Percentiles rank a stretch among this genome's conserved stretches.
phyloP scores from a whole-genome alignment of 2,797 vertebrate species.

The Neoniphon sammara region DNA sequence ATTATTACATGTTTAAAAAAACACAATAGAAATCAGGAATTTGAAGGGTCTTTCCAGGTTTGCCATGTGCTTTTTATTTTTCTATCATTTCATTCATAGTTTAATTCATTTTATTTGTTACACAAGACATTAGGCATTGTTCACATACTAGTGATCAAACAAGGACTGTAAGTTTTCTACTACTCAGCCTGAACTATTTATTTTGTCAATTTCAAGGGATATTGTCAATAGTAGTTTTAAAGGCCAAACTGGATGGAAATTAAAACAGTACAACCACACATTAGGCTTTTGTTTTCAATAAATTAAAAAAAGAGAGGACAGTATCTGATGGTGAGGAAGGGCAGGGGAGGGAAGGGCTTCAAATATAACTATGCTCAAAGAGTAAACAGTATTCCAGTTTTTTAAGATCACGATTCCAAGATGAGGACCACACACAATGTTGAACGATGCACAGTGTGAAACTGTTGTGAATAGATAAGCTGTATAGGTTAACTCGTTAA shows the following conservation, averaged over 20 bases:
- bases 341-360: constrained; percentile 29
- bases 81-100: constrained; percentile 86
- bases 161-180: constrained; percentile 85
- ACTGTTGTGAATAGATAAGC: constrained; percentile 33
- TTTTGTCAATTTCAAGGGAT: constrained; percentile 81
- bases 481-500: constrained; percentile 14
- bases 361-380: constrained; percentile 61
- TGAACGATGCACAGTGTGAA: constrained; percentile 49
- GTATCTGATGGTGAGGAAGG: constrained; percentile 55
- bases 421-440: constrained; percentile 60
- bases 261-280: constrained; percentile 82
- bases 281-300: constrained; percentile 76
- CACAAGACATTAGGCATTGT: constrained; percentile 87
- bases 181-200: constrained; percentile 80
- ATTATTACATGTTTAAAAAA: constrained; percentile 16
- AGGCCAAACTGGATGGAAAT: constrained; percentile 80
- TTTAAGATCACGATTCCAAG: constrained; percentile 60
- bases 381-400: constrained; percentile 79
- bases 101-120: constrained; percentile 85
- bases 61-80: constrained; percentile 84
- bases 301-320: constrained; percentile 67
- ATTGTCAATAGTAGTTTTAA: constrained; percentile 78
- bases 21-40: constrained; percentile 24
- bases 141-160: constrained; percentile 89
- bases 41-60: constrained; percentile 68